phyloP scores from a whole-genome alignment of 2,797 vertebrate genomes.

The Enteromius paludinosus region DNA sequence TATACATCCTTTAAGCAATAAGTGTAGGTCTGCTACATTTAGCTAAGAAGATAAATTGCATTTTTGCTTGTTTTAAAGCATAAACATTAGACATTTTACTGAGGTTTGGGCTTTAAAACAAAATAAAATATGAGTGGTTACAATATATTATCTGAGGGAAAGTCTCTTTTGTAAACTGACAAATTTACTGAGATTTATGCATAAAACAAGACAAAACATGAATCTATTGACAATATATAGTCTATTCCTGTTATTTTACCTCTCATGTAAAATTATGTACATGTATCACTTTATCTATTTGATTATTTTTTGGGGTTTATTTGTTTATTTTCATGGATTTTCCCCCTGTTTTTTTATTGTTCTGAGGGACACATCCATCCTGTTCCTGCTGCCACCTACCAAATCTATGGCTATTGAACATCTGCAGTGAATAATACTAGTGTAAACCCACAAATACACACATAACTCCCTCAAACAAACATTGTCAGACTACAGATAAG shows the following conservation, averaged over 20 bases:
- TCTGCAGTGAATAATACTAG: constrained; percentile 17
- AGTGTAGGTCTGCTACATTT: not conserved
- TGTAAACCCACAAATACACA: constrained; percentile 31
- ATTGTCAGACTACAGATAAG: constrained; percentile 48
- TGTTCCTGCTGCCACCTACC: not conserved
- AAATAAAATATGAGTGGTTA: not conserved
- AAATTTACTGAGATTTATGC: not conserved
- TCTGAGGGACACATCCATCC: not conserved
- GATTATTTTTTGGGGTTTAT: not conserved
- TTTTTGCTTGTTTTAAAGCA: not conserved
- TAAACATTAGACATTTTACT: not conserved
- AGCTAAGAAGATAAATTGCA: not conserved
- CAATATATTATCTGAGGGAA: not conserved
- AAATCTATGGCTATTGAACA: not conserved
- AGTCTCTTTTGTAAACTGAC: not conserved
- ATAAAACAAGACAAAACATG: not conserved
- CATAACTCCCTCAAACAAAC: constrained; percentile 11
- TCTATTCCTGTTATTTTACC: not conserved
- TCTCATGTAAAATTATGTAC: not conserved
- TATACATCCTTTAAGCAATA: not conserved
- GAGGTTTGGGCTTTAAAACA: not conserved
- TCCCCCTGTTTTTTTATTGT: not conserved
- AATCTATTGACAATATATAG: not conserved
- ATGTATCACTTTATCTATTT: not conserved
- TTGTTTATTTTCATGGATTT: not conserved